A percentile compares a stretch with the other conserved stretches of the same genome.
Evolutionary conservation across 2,888 invertebrate species (phyloP).

Genomic region (Chrysopilus asiliformis): DNA sequence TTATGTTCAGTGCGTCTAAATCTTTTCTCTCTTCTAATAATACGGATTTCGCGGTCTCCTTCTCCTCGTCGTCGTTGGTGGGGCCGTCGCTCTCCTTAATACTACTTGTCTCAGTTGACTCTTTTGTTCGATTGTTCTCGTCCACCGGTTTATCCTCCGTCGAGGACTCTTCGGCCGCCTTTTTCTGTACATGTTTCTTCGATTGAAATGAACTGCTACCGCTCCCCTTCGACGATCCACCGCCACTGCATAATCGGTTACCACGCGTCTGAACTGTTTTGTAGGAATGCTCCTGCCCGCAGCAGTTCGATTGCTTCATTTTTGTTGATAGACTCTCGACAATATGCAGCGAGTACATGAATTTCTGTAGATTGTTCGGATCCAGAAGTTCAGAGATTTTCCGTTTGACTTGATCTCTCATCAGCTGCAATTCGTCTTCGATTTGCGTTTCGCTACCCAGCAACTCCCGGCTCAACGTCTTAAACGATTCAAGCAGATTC

Average conservation of each 20-base stretch:
- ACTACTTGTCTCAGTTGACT: not conserved
- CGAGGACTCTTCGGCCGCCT: slow-evolving; percentile 13
- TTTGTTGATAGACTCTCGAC: slow-evolving; percentile 54
- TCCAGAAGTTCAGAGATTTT: slow-evolving; percentile 61
- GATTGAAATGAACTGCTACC: slow-evolving; percentile 7
- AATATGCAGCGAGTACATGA: slow-evolving; percentile 90
- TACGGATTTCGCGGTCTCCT: slow-evolving; percentile 6
- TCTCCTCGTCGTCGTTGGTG: slow-evolving; percentile 13
- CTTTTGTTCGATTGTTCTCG: slow-evolving; percentile 6
- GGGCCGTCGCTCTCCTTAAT: not conserved
- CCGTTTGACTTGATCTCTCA: slow-evolving; percentile 30
- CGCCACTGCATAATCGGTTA: not conserved
- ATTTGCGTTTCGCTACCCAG: slow-evolving; percentile 33
- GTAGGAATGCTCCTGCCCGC: slow-evolving; percentile 2
- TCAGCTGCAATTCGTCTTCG: slow-evolving; percentile 21
- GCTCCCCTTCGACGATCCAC: slow-evolving; percentile 1
- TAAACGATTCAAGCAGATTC: slow-evolving; percentile 62
- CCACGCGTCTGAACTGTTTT: slow-evolving; percentile 3
- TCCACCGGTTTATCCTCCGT: slow-evolving; percentile 15
- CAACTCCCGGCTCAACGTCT: slow-evolving; percentile 44
- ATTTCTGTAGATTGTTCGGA: slow-evolving; percentile 79
- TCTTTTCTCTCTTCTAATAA: slow-evolving; percentile 11
- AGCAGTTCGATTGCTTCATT: slow-evolving; percentile 17
- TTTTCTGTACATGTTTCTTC: slow-evolving; percentile 13
- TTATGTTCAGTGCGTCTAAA: slow-evolving; percentile 15